Conservation (phyloP, 2,888 invertebrate species). For the Ryuthela nishihirai region DNA sequence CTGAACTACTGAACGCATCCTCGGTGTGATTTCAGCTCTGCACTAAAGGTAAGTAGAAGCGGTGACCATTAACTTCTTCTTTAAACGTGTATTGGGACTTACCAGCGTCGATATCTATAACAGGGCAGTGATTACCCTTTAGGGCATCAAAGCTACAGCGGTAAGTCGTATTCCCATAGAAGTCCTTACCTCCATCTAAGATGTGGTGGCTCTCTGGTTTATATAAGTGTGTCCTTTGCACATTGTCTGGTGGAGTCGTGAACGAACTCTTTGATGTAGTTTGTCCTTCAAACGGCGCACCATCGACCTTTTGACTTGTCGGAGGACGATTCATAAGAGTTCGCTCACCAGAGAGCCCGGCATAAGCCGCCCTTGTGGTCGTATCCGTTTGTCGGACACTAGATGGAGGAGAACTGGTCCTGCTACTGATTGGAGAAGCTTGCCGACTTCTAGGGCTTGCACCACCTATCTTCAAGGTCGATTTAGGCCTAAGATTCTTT, state of each 20-base stretch:
- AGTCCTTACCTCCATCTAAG: constrained; percentile 6
- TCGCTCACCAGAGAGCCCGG: neutral
- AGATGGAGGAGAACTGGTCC: constrained; percentile 14
- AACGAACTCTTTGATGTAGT: constrained; percentile 15
- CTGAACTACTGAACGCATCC: no score
- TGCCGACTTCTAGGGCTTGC: neutral
- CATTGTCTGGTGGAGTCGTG: neutral
- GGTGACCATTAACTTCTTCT: constrained; percentile 40
- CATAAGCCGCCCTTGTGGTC: constrained; percentile 10
- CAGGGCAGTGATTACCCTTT: constrained; percentile 33
- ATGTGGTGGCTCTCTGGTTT: constrained; percentile 21
- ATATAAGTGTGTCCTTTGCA: constrained; percentile 2
- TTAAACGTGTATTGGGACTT: constrained; percentile 17
- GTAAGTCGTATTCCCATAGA: constrained; percentile 18
- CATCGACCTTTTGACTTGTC: constrained; percentile 27
- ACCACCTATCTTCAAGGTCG: constrained; percentile 13
- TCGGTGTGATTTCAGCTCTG: constrained; percentile 17
- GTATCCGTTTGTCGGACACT: neutral
- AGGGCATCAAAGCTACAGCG: constrained; percentile 13
- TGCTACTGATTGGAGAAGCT: constrained; percentile 5
- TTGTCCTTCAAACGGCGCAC: constrained; percentile 20
- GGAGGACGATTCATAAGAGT: constrained; percentile 11
- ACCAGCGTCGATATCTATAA: constrained; percentile 34
- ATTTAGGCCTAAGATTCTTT: constrained; percentile 16
- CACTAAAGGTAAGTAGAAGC: constrained; percentile 31